These are phyloP conservation scores for Urocynchramus pylzowi DNA, from an alignment of 2,113 vertebrate species.

Conservation along the genomic window DNA sequence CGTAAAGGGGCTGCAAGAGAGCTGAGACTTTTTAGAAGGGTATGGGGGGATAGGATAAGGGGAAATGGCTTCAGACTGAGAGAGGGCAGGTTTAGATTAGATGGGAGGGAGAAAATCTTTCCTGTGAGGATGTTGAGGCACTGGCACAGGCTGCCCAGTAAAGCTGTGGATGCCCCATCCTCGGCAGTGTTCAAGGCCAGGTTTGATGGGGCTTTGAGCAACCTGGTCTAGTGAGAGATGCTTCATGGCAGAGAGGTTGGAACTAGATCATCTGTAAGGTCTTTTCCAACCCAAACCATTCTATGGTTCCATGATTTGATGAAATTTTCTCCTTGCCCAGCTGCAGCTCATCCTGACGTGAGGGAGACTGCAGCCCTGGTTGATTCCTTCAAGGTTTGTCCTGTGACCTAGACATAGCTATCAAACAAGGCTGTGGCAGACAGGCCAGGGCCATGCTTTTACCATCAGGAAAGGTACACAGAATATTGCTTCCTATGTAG, in stretches of 20 bases:
- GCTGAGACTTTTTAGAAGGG: background rate
- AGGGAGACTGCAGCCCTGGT: background rate
- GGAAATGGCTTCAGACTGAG: background rate
- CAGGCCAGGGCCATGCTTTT: background rate
- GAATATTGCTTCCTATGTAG: fast-evolving
- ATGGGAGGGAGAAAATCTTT: background rate
- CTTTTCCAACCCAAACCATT: background rate
- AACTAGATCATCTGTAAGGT: background rate
- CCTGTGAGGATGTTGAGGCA: background rate
- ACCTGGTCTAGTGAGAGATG: background rate
- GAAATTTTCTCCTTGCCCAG: background rate
- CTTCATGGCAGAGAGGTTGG: background rate
- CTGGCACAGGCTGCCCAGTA: background rate
- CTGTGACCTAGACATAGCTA: background rate
- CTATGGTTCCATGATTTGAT: background rate
- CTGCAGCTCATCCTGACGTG: background rate
- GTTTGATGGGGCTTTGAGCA: background rate
- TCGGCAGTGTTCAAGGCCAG: background rate
- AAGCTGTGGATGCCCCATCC: background rate
- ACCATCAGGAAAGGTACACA: background rate
- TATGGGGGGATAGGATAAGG: background rate
- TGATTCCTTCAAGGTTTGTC: background rate
- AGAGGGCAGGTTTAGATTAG: background rate
- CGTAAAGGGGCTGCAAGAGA: background rate
- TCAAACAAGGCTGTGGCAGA: background rate